phyloP scores from a whole-genome alignment of 2,113 vertebrate genomes.

The Puntigrus tetrazona region DNA sequence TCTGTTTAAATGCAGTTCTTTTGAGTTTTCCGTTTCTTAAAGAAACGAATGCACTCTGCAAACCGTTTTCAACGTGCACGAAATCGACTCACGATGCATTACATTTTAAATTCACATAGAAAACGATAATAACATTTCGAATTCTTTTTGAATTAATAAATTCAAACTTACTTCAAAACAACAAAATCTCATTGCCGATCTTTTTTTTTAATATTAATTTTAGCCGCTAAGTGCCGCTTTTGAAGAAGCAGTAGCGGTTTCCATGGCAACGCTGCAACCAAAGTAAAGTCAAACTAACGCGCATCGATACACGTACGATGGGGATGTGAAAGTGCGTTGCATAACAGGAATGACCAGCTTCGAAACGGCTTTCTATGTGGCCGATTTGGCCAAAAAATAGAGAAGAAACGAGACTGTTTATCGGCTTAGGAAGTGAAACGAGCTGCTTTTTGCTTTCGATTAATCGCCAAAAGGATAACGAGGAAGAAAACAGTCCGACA shows the following conservation, averaged over 20 bases:
- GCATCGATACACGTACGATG: neutral
- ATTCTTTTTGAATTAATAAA: too few relatives aligned
- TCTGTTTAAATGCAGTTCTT: too few relatives aligned
- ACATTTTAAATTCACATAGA: too few relatives aligned
- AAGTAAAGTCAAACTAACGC: neutral
- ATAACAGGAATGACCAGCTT: constrained; percentile 20
- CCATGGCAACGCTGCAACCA: too few relatives aligned
- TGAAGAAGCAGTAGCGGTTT: too few relatives aligned
- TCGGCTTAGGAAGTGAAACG: neutral
- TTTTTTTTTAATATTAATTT: too few relatives aligned
- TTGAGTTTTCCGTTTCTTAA: neutral
- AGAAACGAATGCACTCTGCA: neutral
- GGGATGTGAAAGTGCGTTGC: neutral
- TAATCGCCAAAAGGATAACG: neutral
- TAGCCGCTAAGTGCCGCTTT: too few relatives aligned
- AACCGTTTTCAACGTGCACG: too few relatives aligned
- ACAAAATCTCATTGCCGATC: too few relatives aligned
- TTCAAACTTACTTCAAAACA: too few relatives aligned
- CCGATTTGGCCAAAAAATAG: neutral
- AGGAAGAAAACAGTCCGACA: neutral
- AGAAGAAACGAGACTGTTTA: neutral
- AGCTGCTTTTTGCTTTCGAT: neutral
- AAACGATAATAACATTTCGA: too few relatives aligned
- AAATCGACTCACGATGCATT: too few relatives aligned
- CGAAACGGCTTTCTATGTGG: neutral